A percentile compares a stretch with the other conserved stretches of the same genome.
Evolutionary conservation across 2,888 invertebrate species (phyloP).

Genomic region (Meliscaeva auricollis): DNA sequence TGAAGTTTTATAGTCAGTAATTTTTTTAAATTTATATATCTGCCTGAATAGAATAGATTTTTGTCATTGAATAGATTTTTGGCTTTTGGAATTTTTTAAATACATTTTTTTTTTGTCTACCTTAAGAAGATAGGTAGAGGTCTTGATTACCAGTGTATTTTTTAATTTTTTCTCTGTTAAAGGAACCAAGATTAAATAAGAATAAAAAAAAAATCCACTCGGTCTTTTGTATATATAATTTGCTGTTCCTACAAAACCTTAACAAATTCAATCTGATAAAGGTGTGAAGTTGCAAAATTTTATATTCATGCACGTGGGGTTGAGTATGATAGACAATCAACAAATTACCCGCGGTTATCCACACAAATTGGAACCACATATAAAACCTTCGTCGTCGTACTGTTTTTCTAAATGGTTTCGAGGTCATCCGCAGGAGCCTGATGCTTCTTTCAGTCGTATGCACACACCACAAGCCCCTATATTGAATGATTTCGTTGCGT

Average conservation of each 20-base stretch:
- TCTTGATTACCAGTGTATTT: too few species aligned
- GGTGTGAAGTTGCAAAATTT: neutral
- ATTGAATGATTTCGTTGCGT: neutral
- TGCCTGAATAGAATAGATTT: too few species aligned
- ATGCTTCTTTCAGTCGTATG: constrained; percentile 6
- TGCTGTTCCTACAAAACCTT: neutral
- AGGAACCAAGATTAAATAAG: too few species aligned
- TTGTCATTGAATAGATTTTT: too few species aligned
- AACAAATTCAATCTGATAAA: neutral
- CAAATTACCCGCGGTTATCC: neutral
- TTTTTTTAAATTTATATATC: too few species aligned
- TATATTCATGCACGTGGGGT: neutral
- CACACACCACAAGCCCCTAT: neutral
- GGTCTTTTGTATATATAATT: neutral
- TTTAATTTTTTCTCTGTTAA: too few species aligned
- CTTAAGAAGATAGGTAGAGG: too few species aligned
- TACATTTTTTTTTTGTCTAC: too few species aligned
- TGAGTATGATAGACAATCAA: neutral
- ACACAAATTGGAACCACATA: neutral
- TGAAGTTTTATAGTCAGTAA: too few species aligned
- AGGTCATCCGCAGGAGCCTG: constrained; percentile 13
- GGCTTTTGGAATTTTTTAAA: too few species aligned
- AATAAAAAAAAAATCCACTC: too few species aligned
- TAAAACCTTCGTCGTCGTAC: neutral
- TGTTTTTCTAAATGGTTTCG: constrained; percentile 17